Evolutionary conservation across 1,140 invertebrate genomes (phyloP), one percentile per base, ranked within the genome.

Genomic region (Diploscapter pachys): DNA sequence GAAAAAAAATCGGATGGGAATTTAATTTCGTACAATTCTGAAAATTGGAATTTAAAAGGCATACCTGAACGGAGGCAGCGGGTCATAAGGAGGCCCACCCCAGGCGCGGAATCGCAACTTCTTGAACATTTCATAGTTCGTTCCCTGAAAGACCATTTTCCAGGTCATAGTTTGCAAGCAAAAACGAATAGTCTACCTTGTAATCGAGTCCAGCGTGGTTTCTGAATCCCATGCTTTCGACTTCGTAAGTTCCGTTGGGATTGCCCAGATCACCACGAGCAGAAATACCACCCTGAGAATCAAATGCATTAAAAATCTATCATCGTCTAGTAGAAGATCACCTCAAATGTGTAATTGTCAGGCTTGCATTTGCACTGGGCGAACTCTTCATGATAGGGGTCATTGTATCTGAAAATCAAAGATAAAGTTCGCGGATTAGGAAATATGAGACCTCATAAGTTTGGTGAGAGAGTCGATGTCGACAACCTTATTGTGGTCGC

Each of bases 331-430:
- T 53, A 31, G 13, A 6, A 61, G 54, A 89, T 90, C 86, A 91
- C 91, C 76, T 84, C 83, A 13, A 88, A 91, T 83, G 89, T 90
- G 86, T 91, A 92, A 2, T 91, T 91, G 6, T 49, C 6, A 4
- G 92, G 92, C 11, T 80, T 86, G 83, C 92, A 93, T 69, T 90
- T 88, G 85, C 92, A 93, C 67, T 86, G 85, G 48, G 91, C 88
- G 48, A 91, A 86, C 11, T 91, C 90, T 83, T 92, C 92, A 82
- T 91, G 85, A 69, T 86, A 87, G 86, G 88, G 92, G 85, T 92
- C 89, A 85, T 92, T 92, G 88, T 91, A 92, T 61, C 87, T 88
- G 76, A 4, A 78, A 64, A 80, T 31, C 31, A 31, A 31, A 31
- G 31, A 31, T 31, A 31, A 31, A 31, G 31, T 31, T 9, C 31